Conservation (phyloP, 64 coral and sea anemone species). For the Montipora sp. region DNA sequence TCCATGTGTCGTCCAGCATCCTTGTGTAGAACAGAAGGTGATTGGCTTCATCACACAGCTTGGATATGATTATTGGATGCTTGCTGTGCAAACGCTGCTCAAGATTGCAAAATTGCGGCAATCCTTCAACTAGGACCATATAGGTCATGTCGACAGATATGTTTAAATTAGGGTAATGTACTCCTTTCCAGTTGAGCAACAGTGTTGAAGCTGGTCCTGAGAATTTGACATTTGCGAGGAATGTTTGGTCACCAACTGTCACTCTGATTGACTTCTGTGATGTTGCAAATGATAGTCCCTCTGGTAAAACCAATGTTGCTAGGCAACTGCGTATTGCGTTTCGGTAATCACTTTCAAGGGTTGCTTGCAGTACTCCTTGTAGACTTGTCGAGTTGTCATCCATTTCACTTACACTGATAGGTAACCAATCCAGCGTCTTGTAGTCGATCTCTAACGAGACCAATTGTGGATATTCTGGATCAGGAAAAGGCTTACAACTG, state of each 20-base stretch:
- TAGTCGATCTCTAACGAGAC: constrained; percentile 42
- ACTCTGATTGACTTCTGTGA: constrained; percentile 40
- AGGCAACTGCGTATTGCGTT: constrained; percentile 7
- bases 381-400: constrained; percentile 3
- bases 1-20: constrained; percentile 61
- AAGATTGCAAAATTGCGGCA: constrained; percentile 47
- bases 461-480: constrained; percentile 45
- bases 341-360: constrained; percentile 47
- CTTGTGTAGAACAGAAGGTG: constrained; percentile 33
- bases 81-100: constrained; percentile 22
- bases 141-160: constrained; percentile 60
- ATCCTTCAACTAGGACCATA: neutral
- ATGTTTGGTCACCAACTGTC: neutral
- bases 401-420: neutral
- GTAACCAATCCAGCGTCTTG: neutral
- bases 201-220: constrained; percentile 47
- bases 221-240: neutral
- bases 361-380: constrained; percentile 1
- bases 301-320: constrained; percentile 31
- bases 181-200: constrained; percentile 58
- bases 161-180: constrained; percentile 43
- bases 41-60: constrained; percentile 16
- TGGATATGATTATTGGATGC: constrained; percentile 27
- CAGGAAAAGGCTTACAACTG: constrained; percentile 44
- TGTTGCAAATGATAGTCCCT: constrained; percentile 48